Percentiles rank a stretch among this genome's conserved stretches.
phyloP scores from a whole-genome alignment of 2,797 vertebrate species.

The Molossus molossus region DNA sequence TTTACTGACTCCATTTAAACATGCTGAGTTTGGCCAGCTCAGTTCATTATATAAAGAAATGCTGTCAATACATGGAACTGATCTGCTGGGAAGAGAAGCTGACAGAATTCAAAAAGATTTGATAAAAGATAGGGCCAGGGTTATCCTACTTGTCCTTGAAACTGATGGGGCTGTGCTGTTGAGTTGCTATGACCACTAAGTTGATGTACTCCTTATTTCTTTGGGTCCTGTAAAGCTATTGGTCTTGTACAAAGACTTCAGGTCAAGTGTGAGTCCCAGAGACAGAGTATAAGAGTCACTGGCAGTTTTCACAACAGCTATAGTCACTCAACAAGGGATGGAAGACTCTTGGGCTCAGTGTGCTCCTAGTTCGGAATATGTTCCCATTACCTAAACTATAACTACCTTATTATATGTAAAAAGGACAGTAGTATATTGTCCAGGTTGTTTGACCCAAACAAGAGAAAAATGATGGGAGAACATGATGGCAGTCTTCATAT shows the following conservation, averaged over 20 bases:
- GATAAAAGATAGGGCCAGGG: neutral
- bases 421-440: neutral
- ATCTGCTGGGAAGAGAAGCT: neutral
- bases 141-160: neutral
- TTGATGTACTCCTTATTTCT: neutral
- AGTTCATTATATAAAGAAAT: neutral
- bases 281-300: neutral
- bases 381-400: neutral
- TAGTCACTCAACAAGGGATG: neutral
- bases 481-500: neutral
- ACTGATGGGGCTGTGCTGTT: neutral
- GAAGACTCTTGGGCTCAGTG: neutral
- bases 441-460: slow-evolving; percentile 28
- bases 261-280: neutral
- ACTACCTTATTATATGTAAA: neutral
- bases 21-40: neutral
- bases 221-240: neutral
- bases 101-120: neutral
- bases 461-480: neutral
- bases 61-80: neutral
- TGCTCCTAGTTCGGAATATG: neutral
- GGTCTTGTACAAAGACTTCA: slow-evolving; percentile 39
- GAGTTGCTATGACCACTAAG: neutral
- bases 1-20: neutral
- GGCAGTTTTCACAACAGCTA: neutral